A percentile compares a stretch with the other conserved stretches of the same genome.
Evolutionary conservation across 2,888 invertebrate genomes (phyloP).

Genomic region (Elaeidobius kamerunicus): DNA sequence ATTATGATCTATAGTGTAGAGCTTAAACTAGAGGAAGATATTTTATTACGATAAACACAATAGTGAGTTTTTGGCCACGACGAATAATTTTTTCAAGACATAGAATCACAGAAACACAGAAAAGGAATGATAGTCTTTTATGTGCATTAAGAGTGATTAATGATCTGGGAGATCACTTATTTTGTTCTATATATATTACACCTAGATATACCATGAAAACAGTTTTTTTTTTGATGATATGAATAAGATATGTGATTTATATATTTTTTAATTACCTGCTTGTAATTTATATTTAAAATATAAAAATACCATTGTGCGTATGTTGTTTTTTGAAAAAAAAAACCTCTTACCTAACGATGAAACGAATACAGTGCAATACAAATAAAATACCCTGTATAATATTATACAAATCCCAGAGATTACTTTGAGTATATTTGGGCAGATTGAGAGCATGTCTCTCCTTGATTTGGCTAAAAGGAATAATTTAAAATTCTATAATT

Average conservation of each 20-base stretch:
- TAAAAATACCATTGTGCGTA: too few species aligned
- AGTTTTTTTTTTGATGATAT: constrained; percentile 37
- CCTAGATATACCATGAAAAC: constrained; percentile 6
- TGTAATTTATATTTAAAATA: not conserved
- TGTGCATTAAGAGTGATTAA: constrained; percentile 7
- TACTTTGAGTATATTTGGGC: too few species aligned
- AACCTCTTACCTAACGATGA: too few species aligned
- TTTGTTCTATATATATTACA: not conserved
- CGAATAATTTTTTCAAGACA: constrained; percentile 19
- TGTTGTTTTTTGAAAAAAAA: too few species aligned
- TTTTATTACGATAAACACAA: constrained; percentile 20
- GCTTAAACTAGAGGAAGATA: constrained; percentile 6
- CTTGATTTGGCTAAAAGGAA: too few species aligned
- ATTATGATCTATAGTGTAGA: not conserved
- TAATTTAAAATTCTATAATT: too few species aligned
- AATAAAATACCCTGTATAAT: too few species aligned
- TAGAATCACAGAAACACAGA: constrained; percentile 28
- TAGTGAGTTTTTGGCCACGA: constrained; percentile 23
- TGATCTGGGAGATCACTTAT: not conserved
- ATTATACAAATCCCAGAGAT: too few species aligned
- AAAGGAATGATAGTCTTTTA: constrained; percentile 20
- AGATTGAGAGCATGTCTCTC: too few species aligned
- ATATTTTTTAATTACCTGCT: constrained; percentile 3
- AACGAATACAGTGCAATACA: too few species aligned
- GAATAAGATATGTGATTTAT: constrained; percentile 39